Percentiles rank a stretch among this genome's conserved stretches.
Evolutionary conservation across 1,140 invertebrate species (phyloP).

Genomic region (Caenorhabditis brenneri): DNA sequence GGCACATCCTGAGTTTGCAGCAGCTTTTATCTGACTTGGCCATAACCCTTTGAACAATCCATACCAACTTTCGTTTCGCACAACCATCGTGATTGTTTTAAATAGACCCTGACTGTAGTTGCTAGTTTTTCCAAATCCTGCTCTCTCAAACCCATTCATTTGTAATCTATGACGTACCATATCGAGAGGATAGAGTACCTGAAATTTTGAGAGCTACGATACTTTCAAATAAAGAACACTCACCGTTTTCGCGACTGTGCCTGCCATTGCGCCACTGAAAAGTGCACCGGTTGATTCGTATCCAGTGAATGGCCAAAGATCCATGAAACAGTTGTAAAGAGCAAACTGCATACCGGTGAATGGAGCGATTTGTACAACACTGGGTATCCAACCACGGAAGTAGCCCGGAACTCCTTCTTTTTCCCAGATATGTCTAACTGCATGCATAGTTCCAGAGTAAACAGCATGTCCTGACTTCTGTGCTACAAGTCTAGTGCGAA

Average conservation of each 20-base stretch:
- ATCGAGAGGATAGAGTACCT: conserved; percentile 56
- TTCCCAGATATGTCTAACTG: conserved; percentile 43
- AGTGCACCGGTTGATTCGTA: conserved; percentile 44
- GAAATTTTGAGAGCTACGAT: not conserved
- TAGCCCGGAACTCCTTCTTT: conserved; percentile 51
- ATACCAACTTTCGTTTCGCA: conserved; percentile 42
- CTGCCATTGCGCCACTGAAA: conserved; percentile 48
- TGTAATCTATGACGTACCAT: conserved; percentile 57
- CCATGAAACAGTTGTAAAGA: conserved; percentile 52
- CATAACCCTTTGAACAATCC: conserved; percentile 56
- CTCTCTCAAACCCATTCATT: conserved; percentile 53
- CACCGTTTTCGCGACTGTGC: conserved; percentile 51
- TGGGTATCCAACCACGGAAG: conserved; percentile 55
- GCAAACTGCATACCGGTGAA: conserved; percentile 58
- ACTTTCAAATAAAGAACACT: too few species aligned
- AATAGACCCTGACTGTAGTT: conserved; percentile 47
- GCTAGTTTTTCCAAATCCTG: conserved; percentile 39
- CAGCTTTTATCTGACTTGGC: conserved; percentile 58
- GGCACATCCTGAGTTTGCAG: conserved; percentile 55
- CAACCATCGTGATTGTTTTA: conserved; percentile 32
- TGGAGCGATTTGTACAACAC: conserved; percentile 54
- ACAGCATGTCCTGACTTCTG: conserved; percentile 81
- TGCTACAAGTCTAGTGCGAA: conserved; percentile 89
- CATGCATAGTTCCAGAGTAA: conserved; percentile 50
- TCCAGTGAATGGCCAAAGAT: conserved; percentile 33